Percentiles rank a stretch among this genome's conserved stretches.
These are phyloP conservation scores for Mobula birostris DNA, from an alignment of 2,113 vertebrate species.

Conservation along the genomic window DNA sequence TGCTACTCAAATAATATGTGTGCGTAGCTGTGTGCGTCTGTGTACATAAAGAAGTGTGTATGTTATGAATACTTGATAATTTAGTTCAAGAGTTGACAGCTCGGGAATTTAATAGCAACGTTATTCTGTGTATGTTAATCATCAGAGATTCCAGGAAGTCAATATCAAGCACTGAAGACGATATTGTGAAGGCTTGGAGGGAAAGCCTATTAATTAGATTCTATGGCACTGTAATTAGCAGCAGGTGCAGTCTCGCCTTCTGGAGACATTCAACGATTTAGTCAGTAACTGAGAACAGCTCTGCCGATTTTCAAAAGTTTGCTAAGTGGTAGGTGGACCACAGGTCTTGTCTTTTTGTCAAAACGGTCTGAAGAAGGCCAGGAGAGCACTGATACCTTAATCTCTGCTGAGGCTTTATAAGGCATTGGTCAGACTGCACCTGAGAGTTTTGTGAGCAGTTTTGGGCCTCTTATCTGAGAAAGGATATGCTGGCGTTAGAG, in stretches of 20 bases:
- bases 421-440: too few species aligned
- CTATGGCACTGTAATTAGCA: constrained; percentile 1
- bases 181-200: not conserved
- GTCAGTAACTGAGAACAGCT: not conserved
- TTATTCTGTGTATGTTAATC: not conserved
- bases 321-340: not conserved
- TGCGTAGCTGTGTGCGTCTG: not conserved
- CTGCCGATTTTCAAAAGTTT: constrained; percentile 22
- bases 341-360: not conserved
- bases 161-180: not conserved
- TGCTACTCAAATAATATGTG: not conserved
- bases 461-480: too few species aligned
- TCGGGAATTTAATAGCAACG: not conserved
- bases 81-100: constrained; percentile 15
- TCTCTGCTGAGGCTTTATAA: too few species aligned
- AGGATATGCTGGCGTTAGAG: too few species aligned
- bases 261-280: constrained; percentile 22
- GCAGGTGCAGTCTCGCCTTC: constrained; percentile 38
- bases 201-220: constrained; percentile 27
- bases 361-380: not conserved
- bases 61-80: not conserved
- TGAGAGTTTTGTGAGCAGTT: too few species aligned
- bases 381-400: not conserved
- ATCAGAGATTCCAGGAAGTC: constrained; percentile 18
- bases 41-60: too few species aligned